Percentiles rank a stretch among this genome's conserved stretches.
Evolutionary conservation across 2,888 invertebrate genomes (phyloP).

Genomic region (Plemyria rubiginata): DNA sequence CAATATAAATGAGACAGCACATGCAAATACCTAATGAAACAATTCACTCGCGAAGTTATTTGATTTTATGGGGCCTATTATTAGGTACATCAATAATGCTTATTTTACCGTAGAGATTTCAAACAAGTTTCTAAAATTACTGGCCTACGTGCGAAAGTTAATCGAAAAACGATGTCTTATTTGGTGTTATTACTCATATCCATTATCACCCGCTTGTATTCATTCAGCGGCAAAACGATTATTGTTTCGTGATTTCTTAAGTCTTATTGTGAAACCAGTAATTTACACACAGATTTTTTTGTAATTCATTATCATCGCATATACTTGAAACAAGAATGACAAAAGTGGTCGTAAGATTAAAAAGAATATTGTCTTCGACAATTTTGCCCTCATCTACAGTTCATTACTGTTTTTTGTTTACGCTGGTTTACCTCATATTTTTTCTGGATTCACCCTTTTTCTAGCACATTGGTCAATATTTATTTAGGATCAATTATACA

Average conservation of each 20-base stretch:
- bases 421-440: not conserved
- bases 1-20: not conserved
- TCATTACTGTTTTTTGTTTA: too few relatives aligned
- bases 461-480: not conserved
- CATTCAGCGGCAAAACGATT: conserved; percentile 27
- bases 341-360: not conserved
- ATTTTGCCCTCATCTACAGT: too few relatives aligned
- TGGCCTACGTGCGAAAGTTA: conserved; percentile 28
- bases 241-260: conserved; percentile 25
- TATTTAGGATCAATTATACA: conserved; percentile 1
- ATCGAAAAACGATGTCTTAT: conserved; percentile 40
- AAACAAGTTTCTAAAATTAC: not conserved
- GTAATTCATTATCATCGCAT: not conserved
- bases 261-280: conserved; percentile 20
- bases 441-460: not conserved
- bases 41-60: too few relatives aligned
- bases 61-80: too few relatives aligned
- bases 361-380: not conserved
- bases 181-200: conserved; percentile 39
- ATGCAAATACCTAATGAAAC: not conserved
- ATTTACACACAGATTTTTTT: not conserved
- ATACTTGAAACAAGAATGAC: not conserved
- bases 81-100: not conserved
- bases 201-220: conserved; percentile 33
- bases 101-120: not conserved